Evolutionary conservation across 1,140 invertebrate species (phyloP), one percentile per base, ranked within the genome.

Genomic region (Pissodes strobi): DNA sequence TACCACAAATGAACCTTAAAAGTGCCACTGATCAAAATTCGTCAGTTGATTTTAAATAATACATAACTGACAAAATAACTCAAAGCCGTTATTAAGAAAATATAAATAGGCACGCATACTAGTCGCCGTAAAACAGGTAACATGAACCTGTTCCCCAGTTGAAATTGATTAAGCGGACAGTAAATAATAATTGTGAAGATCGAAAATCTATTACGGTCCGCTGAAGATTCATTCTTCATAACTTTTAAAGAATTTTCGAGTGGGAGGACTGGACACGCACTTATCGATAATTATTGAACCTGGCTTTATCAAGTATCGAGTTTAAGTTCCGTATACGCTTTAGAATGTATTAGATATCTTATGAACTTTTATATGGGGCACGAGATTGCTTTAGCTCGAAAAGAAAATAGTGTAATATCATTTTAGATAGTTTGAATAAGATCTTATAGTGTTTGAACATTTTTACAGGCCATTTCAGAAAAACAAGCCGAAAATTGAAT

Each of bases 171-270:
- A 64, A 56, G 51, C 43, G 25, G 52, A 55, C 61, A 48, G 61
- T 64, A 64, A 64, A 64, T 64, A 64, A 64, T 64, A 64, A 64
- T 64, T 64, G 61, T 64, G 61, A 64, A 64, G 61, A 64, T 64
- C 52, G 61, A 56, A 64, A 64, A 64, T 64, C 61, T 64, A 64
- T 64, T 64, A 64, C 52, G 61, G 61, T 64, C 51, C 61, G 43
- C 15, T 64, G 61, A 64, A 64, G 61, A 64, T 64, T 64, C 61
- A 64, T 64, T 64, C 61, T 64, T 64, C 61, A 64, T 64, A 64
- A 64, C 39, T 64, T 64, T 64, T 43, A 46, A 64, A 56, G 61
- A 64, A 56, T 64, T 64, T 56, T 56, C 52, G 27, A 37, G 61
- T 64, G 41, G 61, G 61, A 19, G 61, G 51, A 56, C 51, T 55